Conservation (phyloP, 2,113 vertebrate species). For the Oceanodroma tethys region DNA sequence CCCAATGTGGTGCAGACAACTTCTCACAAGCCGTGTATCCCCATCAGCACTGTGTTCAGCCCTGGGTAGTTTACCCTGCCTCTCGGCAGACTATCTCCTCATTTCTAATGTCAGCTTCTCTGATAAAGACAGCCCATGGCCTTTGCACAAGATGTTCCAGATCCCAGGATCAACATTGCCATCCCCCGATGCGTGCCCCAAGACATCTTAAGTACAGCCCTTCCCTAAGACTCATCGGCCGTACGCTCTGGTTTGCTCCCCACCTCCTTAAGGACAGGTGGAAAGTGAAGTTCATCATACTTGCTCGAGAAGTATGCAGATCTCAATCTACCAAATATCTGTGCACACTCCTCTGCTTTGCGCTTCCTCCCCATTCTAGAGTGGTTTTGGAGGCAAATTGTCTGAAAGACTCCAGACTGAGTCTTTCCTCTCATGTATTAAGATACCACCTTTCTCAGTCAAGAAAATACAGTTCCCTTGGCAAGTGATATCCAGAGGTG, state of each 20-base stretch:
- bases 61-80: background rate
- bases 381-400: background rate
- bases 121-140: background rate
- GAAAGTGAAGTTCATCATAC: background rate
- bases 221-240: background rate
- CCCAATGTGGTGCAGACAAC: background rate
- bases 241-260: background rate
- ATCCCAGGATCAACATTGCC: background rate
- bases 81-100: background rate
- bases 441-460: background rate
- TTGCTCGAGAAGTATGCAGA: background rate
- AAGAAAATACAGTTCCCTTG: background rate
- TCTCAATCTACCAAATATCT: background rate
- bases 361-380: background rate
- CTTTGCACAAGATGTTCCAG: background rate
- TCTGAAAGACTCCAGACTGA: background rate
- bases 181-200: accelerated
- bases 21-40: background rate
- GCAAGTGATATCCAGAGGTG: background rate
- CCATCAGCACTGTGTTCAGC: background rate
- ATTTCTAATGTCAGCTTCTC: background rate
- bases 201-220: background rate
- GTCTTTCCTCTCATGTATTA: background rate
- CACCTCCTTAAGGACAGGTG: background rate
- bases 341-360: background rate